Percentiles rank a stretch among this genome's conserved stretches.
Conservation (phyloP, 2,888 invertebrate species). For the Megalurothrips usitatus region DNA sequence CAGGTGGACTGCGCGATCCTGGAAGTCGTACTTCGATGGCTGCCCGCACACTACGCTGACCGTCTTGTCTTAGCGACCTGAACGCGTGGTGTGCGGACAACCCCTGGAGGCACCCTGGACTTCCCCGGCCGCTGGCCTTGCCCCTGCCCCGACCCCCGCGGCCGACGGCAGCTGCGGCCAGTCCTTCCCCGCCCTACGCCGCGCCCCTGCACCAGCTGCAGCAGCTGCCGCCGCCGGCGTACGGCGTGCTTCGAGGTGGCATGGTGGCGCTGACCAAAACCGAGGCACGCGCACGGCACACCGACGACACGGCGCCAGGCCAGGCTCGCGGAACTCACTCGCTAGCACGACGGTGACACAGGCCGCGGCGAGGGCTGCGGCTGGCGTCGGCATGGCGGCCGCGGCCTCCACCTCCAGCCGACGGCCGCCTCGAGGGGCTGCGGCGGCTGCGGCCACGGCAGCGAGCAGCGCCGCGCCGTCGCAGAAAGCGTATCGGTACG, state of each 20-base stretch:
- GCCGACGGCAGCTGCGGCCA: not conserved
- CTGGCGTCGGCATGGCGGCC: not conserved
- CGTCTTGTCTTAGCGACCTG: not conserved
- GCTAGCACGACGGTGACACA: not conserved
- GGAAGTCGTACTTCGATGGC: too few relatives aligned
- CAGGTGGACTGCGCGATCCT: too few relatives aligned
- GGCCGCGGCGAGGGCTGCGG: not conserved
- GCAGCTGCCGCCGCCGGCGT: not conserved
- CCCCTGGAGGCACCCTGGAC: not conserved
- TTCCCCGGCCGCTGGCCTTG: not conserved
- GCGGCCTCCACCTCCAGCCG: not conserved
- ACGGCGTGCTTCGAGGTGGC: not conserved
- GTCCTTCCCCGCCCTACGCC: not conserved
- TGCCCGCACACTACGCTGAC: too few relatives aligned
- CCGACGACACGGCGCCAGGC: not conserved
- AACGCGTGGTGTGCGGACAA: not conserved
- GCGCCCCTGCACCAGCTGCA: not conserved
- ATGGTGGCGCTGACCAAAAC: not conserved
- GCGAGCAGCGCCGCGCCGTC: too few relatives aligned
- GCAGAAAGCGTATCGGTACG: too few relatives aligned
- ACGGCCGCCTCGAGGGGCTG: not conserved
- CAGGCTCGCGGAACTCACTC: not conserved
- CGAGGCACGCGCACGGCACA: not conserved
- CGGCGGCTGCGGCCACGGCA: not conserved
- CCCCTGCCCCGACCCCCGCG: not conserved